A percentile compares a stretch with the other conserved stretches of the same genome.
Evolutionary conservation across 2,797 vertebrate species (phyloP).

Genomic region (Mormyrus proboscirostris): DNA sequence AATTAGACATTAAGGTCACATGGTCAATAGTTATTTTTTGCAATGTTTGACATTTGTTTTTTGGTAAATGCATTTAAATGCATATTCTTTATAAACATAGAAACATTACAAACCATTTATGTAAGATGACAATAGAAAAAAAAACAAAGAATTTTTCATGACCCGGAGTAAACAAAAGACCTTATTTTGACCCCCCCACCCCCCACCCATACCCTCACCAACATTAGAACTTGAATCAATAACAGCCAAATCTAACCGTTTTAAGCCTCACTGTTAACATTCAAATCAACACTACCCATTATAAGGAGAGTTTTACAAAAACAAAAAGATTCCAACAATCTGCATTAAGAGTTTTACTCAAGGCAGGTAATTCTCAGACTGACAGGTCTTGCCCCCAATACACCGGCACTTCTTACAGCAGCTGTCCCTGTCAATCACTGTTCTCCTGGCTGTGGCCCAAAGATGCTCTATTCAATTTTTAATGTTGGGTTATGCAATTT

Average conservation of each 20-base stretch:
- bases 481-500: background rate
- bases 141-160: background rate
- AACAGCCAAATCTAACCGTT: background rate
- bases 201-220: background rate
- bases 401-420: background rate
- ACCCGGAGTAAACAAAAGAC: slow-evolving; percentile 23
- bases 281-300: background rate
- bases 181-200: background rate
- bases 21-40: background rate
- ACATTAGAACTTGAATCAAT: background rate
- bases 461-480: background rate
- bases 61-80: background rate
- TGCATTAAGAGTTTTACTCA: background rate
- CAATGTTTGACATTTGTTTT: background rate
- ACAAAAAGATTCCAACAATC: background rate
- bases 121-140: slow-evolving; percentile 4
- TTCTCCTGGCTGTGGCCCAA: background rate
- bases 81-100: background rate
- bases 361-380: background rate
- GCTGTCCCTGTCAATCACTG: background rate
- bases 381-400: background rate
- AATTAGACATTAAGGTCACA: slow-evolving; percentile 14
- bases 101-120: background rate
- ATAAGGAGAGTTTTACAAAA: background rate
- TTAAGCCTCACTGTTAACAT: background rate